phyloP scores from a whole-genome alignment of 2,888 invertebrate species.

The Microctonus aethiopoides region DNA sequence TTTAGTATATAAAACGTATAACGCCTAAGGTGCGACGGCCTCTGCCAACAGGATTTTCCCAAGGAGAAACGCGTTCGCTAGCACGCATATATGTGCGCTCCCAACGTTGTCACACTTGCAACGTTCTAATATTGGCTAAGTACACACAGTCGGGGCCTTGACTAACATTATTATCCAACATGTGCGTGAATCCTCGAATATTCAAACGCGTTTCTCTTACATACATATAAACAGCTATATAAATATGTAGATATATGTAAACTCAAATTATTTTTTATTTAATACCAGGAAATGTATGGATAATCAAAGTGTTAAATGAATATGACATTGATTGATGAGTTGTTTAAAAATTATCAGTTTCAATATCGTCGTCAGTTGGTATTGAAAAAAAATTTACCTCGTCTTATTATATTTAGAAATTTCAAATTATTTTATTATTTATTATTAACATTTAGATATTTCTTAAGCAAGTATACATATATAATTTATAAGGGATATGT shows the following conservation, averaged over 20 bases:
- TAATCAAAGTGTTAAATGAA: neutral
- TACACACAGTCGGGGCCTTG: conserved; percentile 25
- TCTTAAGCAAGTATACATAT: neutral
- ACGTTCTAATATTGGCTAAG: conserved; percentile 33
- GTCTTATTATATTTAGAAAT: neutral
- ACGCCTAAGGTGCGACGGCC: conserved; percentile 23
- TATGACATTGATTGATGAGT: neutral
- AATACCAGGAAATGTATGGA: neutral
- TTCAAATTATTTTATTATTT: neutral
- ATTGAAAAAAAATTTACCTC: neutral
- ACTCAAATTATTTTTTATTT: conserved; percentile 1
- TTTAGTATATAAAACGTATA: conserved; percentile 29
- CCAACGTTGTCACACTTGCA: conserved; percentile 24
- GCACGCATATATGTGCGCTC: conserved; percentile 17
- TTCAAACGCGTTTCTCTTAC: conserved; percentile 1
- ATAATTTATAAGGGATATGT: conserved; percentile 2
- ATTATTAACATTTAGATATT: neutral
- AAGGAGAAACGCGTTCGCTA: conserved; percentile 29
- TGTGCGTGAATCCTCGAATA: conserved; percentile 2
- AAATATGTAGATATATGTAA: no score
- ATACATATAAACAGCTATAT: no score
- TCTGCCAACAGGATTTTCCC: conserved; percentile 39
- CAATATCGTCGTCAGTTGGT: neutral
- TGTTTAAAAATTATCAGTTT: neutral
- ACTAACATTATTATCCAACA: conserved; percentile 13